Evolutionary conservation across 2,797 vertebrate genomes (phyloP), one percentile per base, ranked within the genome.

Genomic region (Holocentrus rufus): DNA sequence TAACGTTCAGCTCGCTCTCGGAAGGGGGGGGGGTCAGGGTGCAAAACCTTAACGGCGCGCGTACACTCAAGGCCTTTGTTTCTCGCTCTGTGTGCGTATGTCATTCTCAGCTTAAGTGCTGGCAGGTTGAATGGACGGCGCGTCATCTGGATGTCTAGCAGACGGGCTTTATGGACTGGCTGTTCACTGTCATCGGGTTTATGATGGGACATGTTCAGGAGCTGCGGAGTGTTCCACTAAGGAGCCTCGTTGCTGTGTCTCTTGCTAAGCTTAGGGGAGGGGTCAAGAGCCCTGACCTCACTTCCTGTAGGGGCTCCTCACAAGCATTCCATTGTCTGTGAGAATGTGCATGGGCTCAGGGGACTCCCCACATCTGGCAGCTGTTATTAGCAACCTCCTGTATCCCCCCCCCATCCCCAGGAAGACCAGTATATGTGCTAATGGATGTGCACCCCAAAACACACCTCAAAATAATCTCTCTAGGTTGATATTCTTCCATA

Each of bases 301-400:
- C 93, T 95, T 95, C 94, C 94, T 93, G 92, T 88, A 80, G 87
- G 87, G 88, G 90, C 81, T 92, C 89, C 93, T 94, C 90, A 94
- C 92, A 94, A 92, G 92, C 94, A 93, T 90, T 91, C 93, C 92
- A 91, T 94, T 95, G 93, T 94, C 93, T 94, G 92, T 95, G 93
- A 94, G 94, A 94, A 95, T 93, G 91, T 91, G 87, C 85, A 90
- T 39, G 70, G 88, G 77, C 93, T 90, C 89, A 7, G 69, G 93
- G 92, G 93, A 93, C 90, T 81, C 81, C 85, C 89, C 90, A 94
- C 94, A 95, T 94, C 93, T 94, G 93, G 93, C 93, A 92, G 93
- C 93, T 94, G 93, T 91, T 94, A 93, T 92, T 91, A 91, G 83
- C 85, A 87, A 82, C 86, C 88, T 90, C 82, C 82, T 82, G 74